These are phyloP conservation scores for Ceratothoa steindachneri DNA, from an alignment of 2,888 invertebrate genomes.

Conservation along the genomic window DNA sequence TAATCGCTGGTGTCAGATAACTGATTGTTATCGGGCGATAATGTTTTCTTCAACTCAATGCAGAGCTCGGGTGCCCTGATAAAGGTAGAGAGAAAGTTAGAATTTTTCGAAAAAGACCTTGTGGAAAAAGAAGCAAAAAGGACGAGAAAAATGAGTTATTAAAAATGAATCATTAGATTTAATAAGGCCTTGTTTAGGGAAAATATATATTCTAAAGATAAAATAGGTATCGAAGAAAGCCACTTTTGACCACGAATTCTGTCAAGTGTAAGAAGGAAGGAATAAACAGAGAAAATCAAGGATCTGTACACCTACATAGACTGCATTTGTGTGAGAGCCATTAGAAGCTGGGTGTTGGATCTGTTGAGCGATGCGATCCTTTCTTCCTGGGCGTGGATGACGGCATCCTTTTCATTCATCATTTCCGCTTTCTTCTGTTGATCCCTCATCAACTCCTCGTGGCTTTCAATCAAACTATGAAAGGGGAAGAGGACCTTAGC, in stretches of 20 bases:
- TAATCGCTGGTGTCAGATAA: slow-evolving; percentile 11
- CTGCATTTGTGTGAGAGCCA: slow-evolving; percentile 17
- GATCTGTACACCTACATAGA: slow-evolving; percentile 2
- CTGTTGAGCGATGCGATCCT: slow-evolving; percentile 38
- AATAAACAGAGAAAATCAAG: too few relatives aligned
- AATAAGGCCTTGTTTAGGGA: too few relatives aligned
- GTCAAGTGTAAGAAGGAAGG: too few relatives aligned
- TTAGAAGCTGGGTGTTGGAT: slow-evolving; percentile 39
- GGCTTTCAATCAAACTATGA: slow-evolving; percentile 14
- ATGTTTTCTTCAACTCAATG: not conserved
- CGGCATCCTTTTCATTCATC: slow-evolving; percentile 42
- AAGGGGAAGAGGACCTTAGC: too few relatives aligned
- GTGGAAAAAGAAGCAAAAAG: too few relatives aligned
- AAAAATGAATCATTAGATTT: too few relatives aligned
- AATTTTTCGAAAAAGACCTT: too few relatives aligned
- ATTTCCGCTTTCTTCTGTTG: slow-evolving; percentile 37
- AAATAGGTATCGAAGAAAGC: too few relatives aligned
- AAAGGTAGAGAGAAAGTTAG: too few relatives aligned
- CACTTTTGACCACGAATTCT: too few relatives aligned
- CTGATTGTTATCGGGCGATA: not conserved
- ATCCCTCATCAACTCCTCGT: slow-evolving; percentile 37
- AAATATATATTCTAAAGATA: too few relatives aligned
- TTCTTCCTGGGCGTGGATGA: slow-evolving; percentile 42
- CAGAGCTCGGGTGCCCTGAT: not conserved
- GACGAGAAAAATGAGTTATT: too few relatives aligned